Base-by-base conservation (phyloP, 1,140 invertebrate species). In the Drusus annulatus region DNA sequence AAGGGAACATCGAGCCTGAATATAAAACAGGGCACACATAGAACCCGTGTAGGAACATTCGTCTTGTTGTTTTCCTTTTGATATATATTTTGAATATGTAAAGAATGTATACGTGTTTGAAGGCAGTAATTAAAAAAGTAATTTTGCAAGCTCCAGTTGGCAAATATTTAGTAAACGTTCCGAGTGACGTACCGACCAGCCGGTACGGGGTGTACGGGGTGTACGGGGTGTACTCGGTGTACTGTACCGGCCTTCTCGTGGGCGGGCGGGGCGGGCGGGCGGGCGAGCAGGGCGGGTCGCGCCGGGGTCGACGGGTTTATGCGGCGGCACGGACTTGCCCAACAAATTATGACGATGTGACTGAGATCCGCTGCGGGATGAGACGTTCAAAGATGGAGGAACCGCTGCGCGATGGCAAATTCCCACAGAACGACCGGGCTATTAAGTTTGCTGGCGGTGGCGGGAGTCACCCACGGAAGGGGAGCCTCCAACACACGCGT, bases 121-220 rank as follows among this genome's bases (percentile, higher is more conserved):
- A 69, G 36, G 7, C 31, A 50, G 65, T 69, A 69, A 69, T 69
- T 69, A 69, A 69, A 69, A 69, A 69, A 69, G n/a, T 69, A 69
- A 69, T 69, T 69, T 69, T 19, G 65, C 65, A 69, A 69, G n/a
- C 65, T 15, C 31, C 36, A 69, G 65, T 19, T 13, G 36, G 65
- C 65, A 69, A 69, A 69, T 69, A 69, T 69, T 69, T 69, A 50
- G 65, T 50, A 69, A 69, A 69, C 65, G 65, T 45, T 17, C 28
- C 65, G 28, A 36, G 65, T 45, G 63, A 45, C 19, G 60, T 63
- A 63, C 60, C 15, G 19, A 45, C 36, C 36, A 45, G 1, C 36
- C 8, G 13, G 36, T 45, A 45, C 10, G 13, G 0, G 13, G 8
- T 45, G 13, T 2, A 45, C 10, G 13, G 5, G 5, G 0, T 7